These are phyloP conservation scores for Fopius arisanus DNA, from an alignment of 1,140 invertebrate species.

Conservation along the genomic window DNA sequence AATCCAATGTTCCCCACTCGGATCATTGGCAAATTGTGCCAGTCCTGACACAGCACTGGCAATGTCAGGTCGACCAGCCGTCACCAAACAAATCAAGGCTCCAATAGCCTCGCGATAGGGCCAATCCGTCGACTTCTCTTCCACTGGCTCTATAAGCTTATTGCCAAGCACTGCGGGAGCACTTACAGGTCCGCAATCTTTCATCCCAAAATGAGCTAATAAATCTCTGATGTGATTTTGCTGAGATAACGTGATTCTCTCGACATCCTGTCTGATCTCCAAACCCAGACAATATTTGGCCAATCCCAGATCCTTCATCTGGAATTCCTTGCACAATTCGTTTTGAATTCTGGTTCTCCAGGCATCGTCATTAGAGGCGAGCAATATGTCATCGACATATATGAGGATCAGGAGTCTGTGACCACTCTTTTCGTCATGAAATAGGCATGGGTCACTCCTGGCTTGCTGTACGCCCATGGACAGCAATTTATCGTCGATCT, in stretches of 20 bases:
- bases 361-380: slow-evolving; percentile 38
- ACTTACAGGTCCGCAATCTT: slow-evolving; percentile 33
- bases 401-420: slow-evolving; percentile 41
- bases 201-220: slow-evolving; percentile 41
- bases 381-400: slow-evolving; percentile 54
- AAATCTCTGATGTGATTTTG: slow-evolving; percentile 29
- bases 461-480: slow-evolving; percentile 38
- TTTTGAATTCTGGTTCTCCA: not conserved
- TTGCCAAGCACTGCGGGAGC: slow-evolving; percentile 27
- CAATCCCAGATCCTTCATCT: slow-evolving; percentile 92
- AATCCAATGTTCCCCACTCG: not conserved
- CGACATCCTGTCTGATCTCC: slow-evolving; percentile 17
- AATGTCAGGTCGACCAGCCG: slow-evolving; percentile 8
- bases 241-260: slow-evolving; percentile 23
- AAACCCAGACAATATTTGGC: slow-evolving; percentile 68
- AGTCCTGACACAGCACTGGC: not conserved
- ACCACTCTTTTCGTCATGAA: slow-evolving; percentile 33
- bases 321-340: slow-evolving; percentile 45
- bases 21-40: not conserved
- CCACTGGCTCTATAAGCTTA: slow-evolving; percentile 8
- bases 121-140: slow-evolving; percentile 13
- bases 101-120: slow-evolving; percentile 32
- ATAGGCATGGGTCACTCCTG: slow-evolving; percentile 47
- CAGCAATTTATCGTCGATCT: slow-evolving; percentile 38
- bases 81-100: not conserved